Conservation (phyloP, 2,797 vertebrate species). For the Coracias cyanogaster region DNA sequence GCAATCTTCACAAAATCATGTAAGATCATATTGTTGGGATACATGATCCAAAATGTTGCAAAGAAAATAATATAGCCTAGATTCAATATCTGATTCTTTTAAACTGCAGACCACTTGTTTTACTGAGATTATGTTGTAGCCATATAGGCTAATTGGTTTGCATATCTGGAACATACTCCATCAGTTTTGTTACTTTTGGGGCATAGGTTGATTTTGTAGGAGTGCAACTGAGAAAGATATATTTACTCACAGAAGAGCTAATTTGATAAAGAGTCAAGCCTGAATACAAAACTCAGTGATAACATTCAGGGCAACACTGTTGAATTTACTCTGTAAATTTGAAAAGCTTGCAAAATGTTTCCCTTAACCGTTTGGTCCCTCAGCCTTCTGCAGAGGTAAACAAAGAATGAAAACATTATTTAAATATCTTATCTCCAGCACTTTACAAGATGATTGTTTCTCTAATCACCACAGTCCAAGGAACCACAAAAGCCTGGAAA, state of each 20-base stretch:
- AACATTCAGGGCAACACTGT: neutral
- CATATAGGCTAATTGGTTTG: constrained; percentile 9
- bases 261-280: constrained; percentile 31
- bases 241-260: constrained; percentile 12
- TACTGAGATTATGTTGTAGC: neutral
- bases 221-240: neutral
- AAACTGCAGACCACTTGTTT: neutral
- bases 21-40: neutral
- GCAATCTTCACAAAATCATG: neutral
- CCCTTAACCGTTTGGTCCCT: neutral
- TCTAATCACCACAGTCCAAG: neutral
- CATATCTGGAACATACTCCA: neutral
- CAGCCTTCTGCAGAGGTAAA: constrained; percentile 20
- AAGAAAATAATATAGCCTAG: neutral
- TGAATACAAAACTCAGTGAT: neutral
- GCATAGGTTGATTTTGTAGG: neutral
- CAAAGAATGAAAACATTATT: constrained; percentile 10
- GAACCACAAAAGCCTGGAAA: neutral
- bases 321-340: constrained; percentile 45
- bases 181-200: constrained; percentile 12
- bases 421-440: constrained; percentile 17
- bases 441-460: constrained; percentile 35
- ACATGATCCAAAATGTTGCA: neutral
- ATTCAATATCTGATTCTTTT: neutral
- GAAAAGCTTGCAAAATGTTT: constrained; percentile 23